Percentiles rank a stretch among this genome's conserved stretches.
Conservation (phyloP, 2,113 vertebrate species). For the Sarotherodon lohbergeri region DNA sequence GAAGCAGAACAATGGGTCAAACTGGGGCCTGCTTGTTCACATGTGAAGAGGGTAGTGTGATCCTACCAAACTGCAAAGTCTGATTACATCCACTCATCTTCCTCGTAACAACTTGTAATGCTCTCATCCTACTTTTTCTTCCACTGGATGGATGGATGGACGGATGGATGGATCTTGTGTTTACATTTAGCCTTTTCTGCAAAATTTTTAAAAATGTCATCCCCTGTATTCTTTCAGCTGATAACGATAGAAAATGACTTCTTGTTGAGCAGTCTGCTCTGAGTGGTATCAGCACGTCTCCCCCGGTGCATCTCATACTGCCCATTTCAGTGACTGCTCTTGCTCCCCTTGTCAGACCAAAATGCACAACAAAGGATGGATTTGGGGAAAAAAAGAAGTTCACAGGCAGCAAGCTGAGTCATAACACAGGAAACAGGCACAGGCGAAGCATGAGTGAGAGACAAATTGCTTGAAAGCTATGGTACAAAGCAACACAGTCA, state of each 20-base stretch:
- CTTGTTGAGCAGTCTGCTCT: neutral
- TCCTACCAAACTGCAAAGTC: neutral
- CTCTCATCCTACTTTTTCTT: fast-evolving
- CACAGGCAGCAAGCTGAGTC: neutral
- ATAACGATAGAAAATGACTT: neutral
- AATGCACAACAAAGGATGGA: neutral
- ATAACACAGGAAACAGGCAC: neutral
- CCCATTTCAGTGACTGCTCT: neutral
- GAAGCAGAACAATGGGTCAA: neutral
- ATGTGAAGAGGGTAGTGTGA: fast-evolving
- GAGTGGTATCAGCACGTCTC: neutral
- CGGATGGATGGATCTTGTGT: neutral
- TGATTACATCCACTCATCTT: neutral
- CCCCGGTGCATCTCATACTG: fast-evolving
- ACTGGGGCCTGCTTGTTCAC: neutral
- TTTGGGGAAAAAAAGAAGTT: fast-evolving
- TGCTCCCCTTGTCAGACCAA: neutral
- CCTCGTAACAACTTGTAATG: neutral
- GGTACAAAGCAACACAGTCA: neutral
- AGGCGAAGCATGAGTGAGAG: neutral
- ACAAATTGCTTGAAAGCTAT: neutral
- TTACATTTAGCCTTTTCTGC: neutral
- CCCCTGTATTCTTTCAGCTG: neutral
- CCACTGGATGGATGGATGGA: neutral
- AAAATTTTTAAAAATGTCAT: neutral